phyloP scores from a whole-genome alignment of 37 sponge, comb jelly and placozoan species.

The Lycopodina hypogea region DNA sequence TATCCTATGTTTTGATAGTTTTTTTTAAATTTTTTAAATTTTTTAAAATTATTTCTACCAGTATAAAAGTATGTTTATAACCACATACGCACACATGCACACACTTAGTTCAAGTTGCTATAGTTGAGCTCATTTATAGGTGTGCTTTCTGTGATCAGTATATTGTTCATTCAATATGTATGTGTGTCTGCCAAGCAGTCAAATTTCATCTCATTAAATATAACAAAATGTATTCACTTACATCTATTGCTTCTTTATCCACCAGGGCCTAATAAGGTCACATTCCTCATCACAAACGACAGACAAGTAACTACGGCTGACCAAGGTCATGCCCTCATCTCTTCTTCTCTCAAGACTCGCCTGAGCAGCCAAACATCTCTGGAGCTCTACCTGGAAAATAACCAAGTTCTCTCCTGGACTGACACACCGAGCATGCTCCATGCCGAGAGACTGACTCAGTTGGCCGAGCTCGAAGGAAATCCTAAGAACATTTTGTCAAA shows the following conservation, averaged over 20 bases:
- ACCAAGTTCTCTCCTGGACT: constrained; percentile 76
- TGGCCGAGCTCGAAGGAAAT: constrained; percentile 49
- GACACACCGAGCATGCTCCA: constrained; percentile 48
- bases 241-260: background rate
- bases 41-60: too few relatives aligned
- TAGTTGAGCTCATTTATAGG: too few relatives aligned
- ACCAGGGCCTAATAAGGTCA: constrained; percentile 74
- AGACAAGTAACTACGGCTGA: background rate
- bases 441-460: constrained; percentile 44
- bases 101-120: too few relatives aligned
- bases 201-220: too few relatives aligned
- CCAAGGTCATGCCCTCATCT: constrained; percentile 11
- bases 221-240: too few relatives aligned
- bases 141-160: too few relatives aligned
- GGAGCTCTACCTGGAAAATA: constrained; percentile 38
- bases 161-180: too few relatives aligned
- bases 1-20: background rate
- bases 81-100: too few relatives aligned
- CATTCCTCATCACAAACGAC: constrained; percentile 65
- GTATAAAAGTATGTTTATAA: too few relatives aligned
- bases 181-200: too few relatives aligned
- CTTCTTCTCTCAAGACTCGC: constrained; percentile 27
- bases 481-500: constrained; percentile 23
- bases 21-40: background rate
- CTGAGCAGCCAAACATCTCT: constrained; percentile 52